These are phyloP conservation scores for Allophyes oxyacanthae DNA, from an alignment of 2,888 invertebrate genomes.

Conservation along the genomic window DNA sequence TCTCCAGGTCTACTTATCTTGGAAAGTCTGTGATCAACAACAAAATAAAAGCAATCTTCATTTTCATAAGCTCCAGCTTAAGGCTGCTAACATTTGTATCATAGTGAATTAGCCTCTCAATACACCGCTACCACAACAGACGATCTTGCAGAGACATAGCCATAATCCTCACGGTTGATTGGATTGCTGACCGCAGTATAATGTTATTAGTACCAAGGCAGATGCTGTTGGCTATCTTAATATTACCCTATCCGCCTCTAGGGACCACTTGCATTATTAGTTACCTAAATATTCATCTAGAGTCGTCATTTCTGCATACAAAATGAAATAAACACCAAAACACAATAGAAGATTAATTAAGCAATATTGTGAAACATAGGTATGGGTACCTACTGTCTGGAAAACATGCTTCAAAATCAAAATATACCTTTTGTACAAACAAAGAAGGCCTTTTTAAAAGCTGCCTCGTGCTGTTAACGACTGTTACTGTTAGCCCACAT, in stretches of 20 bases:
- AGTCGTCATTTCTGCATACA: conserved; percentile 6
- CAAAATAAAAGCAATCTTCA: neutral
- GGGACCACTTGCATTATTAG: conserved; percentile 32
- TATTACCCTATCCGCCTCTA: conserved; percentile 20
- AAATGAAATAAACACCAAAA: conserved; percentile 7
- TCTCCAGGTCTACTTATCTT: neutral
- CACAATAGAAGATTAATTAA: conserved; percentile 34
- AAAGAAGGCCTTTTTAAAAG: conserved; percentile 30
- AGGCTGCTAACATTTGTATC: neutral
- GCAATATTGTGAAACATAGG: conserved; percentile 18
- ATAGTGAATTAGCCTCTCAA: conserved; percentile 1
- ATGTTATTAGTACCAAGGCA: conserved; percentile 37
- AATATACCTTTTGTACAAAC: conserved; percentile 35
- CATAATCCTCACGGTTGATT: conserved; percentile 41
- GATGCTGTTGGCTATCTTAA: conserved; percentile 22
- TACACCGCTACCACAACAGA: conserved; percentile 17
- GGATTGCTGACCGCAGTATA: conserved; percentile 42
- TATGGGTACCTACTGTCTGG: too few species aligned
- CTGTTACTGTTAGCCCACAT: too few species aligned
- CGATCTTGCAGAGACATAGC: conserved; percentile 27
- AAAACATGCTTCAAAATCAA: conserved; percentile 37
- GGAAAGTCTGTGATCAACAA: neutral
- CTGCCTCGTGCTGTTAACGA: conserved; percentile 18
- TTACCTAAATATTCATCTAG: conserved; percentile 6
- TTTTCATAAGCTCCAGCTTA: neutral